Evolutionary conservation across 2,113 vertebrate species (phyloP), one percentile per base, ranked within the genome.

Genomic region (Toxostoma redivivum): DNA sequence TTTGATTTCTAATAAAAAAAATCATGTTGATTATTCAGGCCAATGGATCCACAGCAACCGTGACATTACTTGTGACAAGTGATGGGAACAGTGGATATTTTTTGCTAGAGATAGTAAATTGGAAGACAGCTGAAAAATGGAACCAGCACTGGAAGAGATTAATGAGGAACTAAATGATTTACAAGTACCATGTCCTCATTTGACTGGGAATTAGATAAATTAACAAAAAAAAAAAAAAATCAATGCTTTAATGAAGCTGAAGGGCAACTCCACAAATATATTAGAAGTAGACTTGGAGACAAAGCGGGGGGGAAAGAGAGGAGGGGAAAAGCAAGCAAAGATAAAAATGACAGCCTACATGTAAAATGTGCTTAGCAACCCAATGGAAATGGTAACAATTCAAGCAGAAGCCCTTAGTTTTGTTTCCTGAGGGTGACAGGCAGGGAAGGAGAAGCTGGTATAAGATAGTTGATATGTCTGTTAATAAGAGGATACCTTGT

Each of bases 91-190:
- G 44, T 60, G 87, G 66, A 56, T 95, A 65, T 94, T 94, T 95
- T 94, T 94, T 0, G 4, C 93, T 70, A 76, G 58, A 95, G 86
- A 87, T 19, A 92, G 83, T 89, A 95, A 96, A 93, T 66, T 92
- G 62, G 45, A 74, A 96, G 81, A 84, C 65, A 95, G 90, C 67
- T 92, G 65, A 91, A 94, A 94, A 95, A 84, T 45, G 7, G 67
- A 93, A 73, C 58, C 50, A 91, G 62, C 17, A n/a, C 42, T 91
- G 72, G 92, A 93, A 93, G 64, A 95, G 92, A 95, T 95, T 97
- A 95, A 95, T 97, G 94, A 97, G 95, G 82, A 97, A 89, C 81
- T 94, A 95, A 95, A 94, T 93, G 92, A 95, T 91, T 96, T 91
- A 93, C 81, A 95, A 91, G 67, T 72, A 93, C 81, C 51, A 11